phyloP scores from a whole-genome alignment of 2,797 vertebrate species.

The Chrysocyon brachyurus region DNA sequence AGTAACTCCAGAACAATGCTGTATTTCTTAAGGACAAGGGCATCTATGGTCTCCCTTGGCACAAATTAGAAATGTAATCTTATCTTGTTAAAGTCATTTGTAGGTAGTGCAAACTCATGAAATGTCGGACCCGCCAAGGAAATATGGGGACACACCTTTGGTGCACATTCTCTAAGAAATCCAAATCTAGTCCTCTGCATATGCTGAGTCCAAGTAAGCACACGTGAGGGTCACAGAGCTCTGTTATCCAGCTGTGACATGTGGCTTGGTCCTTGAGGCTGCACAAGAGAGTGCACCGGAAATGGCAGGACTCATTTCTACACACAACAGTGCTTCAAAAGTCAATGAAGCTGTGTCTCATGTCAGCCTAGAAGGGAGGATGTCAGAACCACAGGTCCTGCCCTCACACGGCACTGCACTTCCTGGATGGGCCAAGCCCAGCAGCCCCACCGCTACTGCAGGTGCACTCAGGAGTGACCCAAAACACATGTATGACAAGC shows the following conservation, averaged over 20 bases:
- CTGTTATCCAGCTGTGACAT: background rate
- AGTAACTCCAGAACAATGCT: background rate
- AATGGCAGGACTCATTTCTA: background rate
- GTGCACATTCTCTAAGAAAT: background rate
- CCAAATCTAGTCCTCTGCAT: background rate
- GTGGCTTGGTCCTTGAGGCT: background rate
- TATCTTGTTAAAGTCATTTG: background rate
- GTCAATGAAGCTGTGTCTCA: background rate
- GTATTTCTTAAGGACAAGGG: background rate
- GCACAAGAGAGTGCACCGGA: background rate
- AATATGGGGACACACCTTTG: background rate
- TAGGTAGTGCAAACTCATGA: background rate
- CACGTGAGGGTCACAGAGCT: background rate
- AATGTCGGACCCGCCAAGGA: background rate
- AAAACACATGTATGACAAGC: background rate
- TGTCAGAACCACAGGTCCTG: background rate
- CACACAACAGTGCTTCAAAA: background rate
- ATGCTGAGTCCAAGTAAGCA: background rate
- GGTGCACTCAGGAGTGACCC: background rate
- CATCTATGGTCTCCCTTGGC: background rate
- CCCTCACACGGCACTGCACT: background rate
- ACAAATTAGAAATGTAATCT: background rate
- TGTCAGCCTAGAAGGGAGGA: background rate
- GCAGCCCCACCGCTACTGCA: accelerated
- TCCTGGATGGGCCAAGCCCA: background rate